These are phyloP conservation scores for Bombus pyrosoma DNA, from an alignment of 1,140 invertebrate genomes.

Conservation along the genomic window DNA sequence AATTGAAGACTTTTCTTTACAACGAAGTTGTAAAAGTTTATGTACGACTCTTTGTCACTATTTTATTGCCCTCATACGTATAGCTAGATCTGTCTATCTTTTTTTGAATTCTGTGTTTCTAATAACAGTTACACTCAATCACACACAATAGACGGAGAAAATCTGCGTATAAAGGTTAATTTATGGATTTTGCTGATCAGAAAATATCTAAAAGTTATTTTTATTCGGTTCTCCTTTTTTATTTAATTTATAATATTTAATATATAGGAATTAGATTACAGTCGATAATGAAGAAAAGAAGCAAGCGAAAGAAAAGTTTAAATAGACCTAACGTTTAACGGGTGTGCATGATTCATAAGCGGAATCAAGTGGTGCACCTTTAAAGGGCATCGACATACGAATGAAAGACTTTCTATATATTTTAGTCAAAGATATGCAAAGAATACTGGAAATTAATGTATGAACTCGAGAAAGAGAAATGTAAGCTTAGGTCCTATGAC, in stretches of 20 bases:
- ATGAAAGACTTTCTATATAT: not conserved
- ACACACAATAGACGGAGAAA: not conserved
- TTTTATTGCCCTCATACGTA: too few species aligned
- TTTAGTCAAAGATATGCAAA: not conserved
- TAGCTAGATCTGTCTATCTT: too few species aligned
- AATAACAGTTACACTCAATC: too few species aligned
- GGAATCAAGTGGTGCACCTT: not conserved
- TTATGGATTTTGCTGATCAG: too few species aligned
- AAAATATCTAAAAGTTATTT: too few species aligned
- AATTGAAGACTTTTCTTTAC: too few species aligned
- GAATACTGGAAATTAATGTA: not conserved
- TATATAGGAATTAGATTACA: not conserved
- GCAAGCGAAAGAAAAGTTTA: not conserved
- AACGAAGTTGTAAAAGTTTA: too few species aligned
- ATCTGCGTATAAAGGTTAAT: too few species aligned
- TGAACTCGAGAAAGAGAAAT: not conserved
- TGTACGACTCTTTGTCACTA: too few species aligned
- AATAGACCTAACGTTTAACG: not conserved
- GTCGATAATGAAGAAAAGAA: not conserved
- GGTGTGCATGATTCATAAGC: constrained; percentile 21
- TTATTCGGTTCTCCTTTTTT: too few species aligned
- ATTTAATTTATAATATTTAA: not conserved
- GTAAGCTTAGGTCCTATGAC: not conserved
- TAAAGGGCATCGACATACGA: constrained; percentile 18
- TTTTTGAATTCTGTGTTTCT: too few species aligned